Conservation (phyloP, 1,140 invertebrate genomes). For the Himalopsyche phryganea region DNA sequence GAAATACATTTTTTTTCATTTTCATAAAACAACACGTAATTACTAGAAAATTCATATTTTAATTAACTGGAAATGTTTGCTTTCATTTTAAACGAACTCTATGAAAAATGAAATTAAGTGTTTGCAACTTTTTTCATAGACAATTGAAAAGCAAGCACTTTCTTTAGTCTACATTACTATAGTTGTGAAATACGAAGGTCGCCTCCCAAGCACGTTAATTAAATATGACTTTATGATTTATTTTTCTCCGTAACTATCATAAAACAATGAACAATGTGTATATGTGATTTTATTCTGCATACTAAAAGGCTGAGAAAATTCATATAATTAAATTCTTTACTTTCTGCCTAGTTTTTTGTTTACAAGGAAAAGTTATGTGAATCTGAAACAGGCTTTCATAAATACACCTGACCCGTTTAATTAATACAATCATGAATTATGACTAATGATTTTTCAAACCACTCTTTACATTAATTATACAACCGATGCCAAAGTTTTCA, state of each 20-base stretch:
- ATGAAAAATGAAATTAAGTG: conserved; percentile 9
- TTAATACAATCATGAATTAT: too few species aligned
- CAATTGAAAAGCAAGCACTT: neutral
- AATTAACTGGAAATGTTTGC: too few species aligned
- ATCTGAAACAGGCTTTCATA: neutral
- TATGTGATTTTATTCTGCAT: neutral
- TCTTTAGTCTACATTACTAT: neutral
- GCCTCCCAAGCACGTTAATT: neutral
- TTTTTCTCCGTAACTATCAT: neutral
- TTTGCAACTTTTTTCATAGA: neutral
- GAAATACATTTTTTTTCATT: too few species aligned
- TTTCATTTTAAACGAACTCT: neutral
- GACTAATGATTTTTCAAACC: too few species aligned
- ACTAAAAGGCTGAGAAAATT: neutral
- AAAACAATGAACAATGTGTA: conserved; percentile 5
- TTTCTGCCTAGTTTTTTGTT: conserved; percentile 3
- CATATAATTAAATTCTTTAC: neutral
- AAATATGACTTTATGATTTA: conserved; percentile 4
- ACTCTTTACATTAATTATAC: too few species aligned
- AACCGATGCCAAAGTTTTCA: too few species aligned
- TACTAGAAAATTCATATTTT: too few species aligned
- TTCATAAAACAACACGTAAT: too few species aligned
- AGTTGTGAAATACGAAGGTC: conserved; percentile 7
- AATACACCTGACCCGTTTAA: too few species aligned
- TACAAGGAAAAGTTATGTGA: neutral